These are phyloP conservation scores for Rissa tridactyla DNA, from an alignment of 2,113 vertebrate genomes.

Conservation along the genomic window DNA sequence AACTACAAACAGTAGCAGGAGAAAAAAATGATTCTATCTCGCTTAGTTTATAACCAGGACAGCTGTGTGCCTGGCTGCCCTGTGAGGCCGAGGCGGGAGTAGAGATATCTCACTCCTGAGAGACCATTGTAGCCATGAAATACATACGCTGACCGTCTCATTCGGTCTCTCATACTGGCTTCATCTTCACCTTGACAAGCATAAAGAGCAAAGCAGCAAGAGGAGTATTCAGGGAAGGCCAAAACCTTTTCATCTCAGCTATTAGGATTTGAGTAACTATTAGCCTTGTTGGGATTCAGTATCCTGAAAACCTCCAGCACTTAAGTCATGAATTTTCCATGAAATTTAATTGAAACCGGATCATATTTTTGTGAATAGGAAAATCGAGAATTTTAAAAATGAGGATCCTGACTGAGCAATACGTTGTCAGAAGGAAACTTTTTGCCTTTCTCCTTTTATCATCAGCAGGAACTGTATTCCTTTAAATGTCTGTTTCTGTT, in stretches of 20 bases:
- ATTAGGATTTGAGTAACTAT: background rate
- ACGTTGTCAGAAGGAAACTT: background rate
- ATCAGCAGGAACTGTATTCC: background rate
- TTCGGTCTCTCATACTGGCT: background rate
- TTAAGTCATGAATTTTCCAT: background rate
- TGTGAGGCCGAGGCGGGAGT: background rate
- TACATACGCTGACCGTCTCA: too few relatives aligned
- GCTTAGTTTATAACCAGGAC: fast-evolving
- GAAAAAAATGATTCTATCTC: background rate
- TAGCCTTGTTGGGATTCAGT: background rate
- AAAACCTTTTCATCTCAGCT: background rate
- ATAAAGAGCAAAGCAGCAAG: background rate
- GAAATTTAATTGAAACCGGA: background rate
- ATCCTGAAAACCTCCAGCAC: background rate
- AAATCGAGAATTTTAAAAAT: background rate
- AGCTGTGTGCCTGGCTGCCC: background rate
- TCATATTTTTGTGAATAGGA: background rate
- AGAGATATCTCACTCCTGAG: background rate
- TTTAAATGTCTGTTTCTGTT: background rate
- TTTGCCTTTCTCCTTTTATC: background rate
- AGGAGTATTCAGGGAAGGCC: background rate
- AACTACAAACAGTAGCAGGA: background rate
- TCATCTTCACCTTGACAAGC: background rate
- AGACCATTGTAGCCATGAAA: background rate
- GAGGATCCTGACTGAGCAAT: background rate